Base-by-base conservation (phyloP, 2,113 vertebrate genomes). In the Apteryx mantelli region DNA sequence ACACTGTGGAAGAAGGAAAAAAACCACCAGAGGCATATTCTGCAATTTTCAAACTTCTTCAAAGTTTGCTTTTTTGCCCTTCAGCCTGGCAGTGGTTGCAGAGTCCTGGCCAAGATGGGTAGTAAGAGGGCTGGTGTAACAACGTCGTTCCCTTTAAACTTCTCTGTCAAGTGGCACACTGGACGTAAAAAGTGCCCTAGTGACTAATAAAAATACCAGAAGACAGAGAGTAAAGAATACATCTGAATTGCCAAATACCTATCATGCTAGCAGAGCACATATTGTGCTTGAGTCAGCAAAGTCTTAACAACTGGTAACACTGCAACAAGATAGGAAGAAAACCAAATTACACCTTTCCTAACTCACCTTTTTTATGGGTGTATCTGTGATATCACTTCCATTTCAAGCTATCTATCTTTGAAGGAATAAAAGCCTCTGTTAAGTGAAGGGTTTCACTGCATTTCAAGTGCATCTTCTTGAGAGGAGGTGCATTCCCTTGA, bases 381-480 rank as follows among this genome's bases (percentile, higher is more conserved):
- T 2, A 0, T 8, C 65, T 3, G 2, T 9, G 66, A 58, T 26
- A 9, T 32, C 14, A 13, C 21, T 65, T 68, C 75, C 44, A 44
- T 30, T n/a, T 52, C 58, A 38, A 66, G 42, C 21, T 66, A 10
- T 18, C 13, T 15, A 8, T 40, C 66, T 88, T 13, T 50, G 68
- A 64, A 44, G 55, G 40, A 8, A 32, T 34, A 60, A 24, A 46
- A 70, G 7, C 30, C 36, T 61, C 48, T 42, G 44, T 15, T 55
- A 12, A 25, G 44, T 1, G 3, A 46, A 60, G 16, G 18, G 21
- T 1, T 30, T 58, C 16, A 38, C 66, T 60, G 15, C 0, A 0
- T 58, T 63, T 36, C 0, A 1, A 19, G 38, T 0, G 1, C 9
- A 38, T 32, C n/a, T 36, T 78, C 32, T 48, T 5, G 0, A 1